Conservation (phyloP, 2,888 invertebrate species). For the Pristionchus maxplancki region DNA sequence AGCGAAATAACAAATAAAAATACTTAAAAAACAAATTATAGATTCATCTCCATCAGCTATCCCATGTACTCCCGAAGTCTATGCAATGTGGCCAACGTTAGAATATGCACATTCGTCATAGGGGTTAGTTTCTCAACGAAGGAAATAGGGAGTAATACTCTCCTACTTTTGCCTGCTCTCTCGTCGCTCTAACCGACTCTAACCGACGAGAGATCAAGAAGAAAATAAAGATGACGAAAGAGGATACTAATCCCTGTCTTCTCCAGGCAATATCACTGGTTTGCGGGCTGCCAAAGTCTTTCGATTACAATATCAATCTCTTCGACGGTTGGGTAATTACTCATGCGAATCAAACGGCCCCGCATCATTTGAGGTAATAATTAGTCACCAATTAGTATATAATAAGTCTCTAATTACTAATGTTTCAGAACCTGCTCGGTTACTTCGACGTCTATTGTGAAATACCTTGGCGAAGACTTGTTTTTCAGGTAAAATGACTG, state of each 20-base stretch:
- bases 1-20: not conserved
- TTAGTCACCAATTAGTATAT: not conserved
- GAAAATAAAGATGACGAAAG: too few relatives aligned
- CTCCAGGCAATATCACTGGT: slow-evolving; percentile 83
- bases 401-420: not conserved
- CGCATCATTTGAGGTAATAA: slow-evolving; percentile 2
- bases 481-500: slow-evolving; percentile 83
- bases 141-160: too few relatives aligned
- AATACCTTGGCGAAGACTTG: slow-evolving; percentile 80
- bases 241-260: not conserved
- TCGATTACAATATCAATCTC: slow-evolving; percentile 84
- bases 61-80: slow-evolving; percentile 89
- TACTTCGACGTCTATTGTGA: slow-evolving; percentile 66
- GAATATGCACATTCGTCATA: slow-evolving; percentile 85
- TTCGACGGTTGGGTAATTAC: slow-evolving; percentile 82
- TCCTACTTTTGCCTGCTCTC: too few relatives aligned
- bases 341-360: not conserved
- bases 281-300: slow-evolving; percentile 89
- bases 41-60: slow-evolving; percentile 94
- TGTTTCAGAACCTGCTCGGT: slow-evolving; percentile 68
- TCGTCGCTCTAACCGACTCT: too few relatives aligned
- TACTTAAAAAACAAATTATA: slow-evolving; percentile 59
- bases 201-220: too few relatives aligned
- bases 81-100: slow-evolving; percentile 83
- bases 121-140: slow-evolving; percentile 81